Conservation (phyloP, 2,888 invertebrate species). For the Siphlonurus alternatus region DNA sequence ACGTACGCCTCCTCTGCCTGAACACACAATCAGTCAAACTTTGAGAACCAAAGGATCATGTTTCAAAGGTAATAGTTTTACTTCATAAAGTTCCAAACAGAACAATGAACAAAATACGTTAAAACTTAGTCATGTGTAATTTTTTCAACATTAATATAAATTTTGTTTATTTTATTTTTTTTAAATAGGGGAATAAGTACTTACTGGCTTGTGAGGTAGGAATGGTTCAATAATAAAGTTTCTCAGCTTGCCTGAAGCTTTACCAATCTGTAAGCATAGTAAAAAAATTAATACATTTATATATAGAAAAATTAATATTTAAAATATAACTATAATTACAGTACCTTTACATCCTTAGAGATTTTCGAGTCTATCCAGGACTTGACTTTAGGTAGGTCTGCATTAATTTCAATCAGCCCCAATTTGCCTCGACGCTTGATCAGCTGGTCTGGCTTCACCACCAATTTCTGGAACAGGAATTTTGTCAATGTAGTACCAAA, state of each 20-base stretch:
- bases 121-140: neutral
- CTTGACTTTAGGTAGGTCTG: slow-evolving; percentile 56
- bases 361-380: slow-evolving; percentile 75
- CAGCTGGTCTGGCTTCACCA: slow-evolving; percentile 98
- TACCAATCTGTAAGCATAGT: slow-evolving; percentile 46
- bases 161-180: too few relatives aligned
- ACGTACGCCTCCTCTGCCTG: slow-evolving; percentile 92
- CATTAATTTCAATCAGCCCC: slow-evolving; percentile 90
- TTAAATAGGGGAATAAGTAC: too few relatives aligned
- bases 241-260: slow-evolving; percentile 71
- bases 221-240: slow-evolving; percentile 97
- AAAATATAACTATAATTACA: neutral
- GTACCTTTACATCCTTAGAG: slow-evolving; percentile 59
- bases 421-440: slow-evolving; percentile 96
- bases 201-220: slow-evolving; percentile 70
- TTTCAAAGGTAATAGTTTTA: too few relatives aligned
- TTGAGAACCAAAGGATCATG: too few relatives aligned
- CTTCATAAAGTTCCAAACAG: too few relatives aligned
- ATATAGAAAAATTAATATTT: neutral
- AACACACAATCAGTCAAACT: slow-evolving; percentile 14
- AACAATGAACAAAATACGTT: neutral
- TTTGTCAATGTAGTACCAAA: neutral
- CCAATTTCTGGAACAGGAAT: slow-evolving; percentile 48
- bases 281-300: slow-evolving; percentile 7
- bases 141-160: neutral